Evolutionary conservation across 2,797 vertebrate genomes (phyloP).

Genomic region (Rhinatrema bivittatum): DNA sequence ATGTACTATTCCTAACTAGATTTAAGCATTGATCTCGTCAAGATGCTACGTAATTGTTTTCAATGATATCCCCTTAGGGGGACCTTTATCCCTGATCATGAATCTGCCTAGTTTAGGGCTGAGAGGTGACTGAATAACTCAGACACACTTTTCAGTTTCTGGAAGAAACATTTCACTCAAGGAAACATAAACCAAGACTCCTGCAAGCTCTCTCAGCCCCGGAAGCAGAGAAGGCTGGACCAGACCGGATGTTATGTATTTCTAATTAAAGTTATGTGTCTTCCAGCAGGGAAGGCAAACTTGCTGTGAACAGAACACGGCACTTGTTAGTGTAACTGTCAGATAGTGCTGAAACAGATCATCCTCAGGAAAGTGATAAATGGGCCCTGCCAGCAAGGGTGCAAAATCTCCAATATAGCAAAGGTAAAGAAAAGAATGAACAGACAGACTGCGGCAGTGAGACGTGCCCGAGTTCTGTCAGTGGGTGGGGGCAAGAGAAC

Average conservation of each 20-base stretch:
- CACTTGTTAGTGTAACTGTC: constrained; percentile 80
- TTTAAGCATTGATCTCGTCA: too few species aligned
- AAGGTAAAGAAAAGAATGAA: constrained; percentile 39
- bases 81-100: constrained; percentile 19
- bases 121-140: background rate
- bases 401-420: constrained; percentile 62
- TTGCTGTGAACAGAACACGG: constrained; percentile 78
- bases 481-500: too few species aligned
- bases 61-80: too few species aligned
- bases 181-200: constrained; percentile 89
- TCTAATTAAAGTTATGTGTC: constrained; percentile 99
- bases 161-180: constrained; percentile 72
- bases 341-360: constrained; percentile 74
- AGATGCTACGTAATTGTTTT: too few species aligned
- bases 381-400: constrained; percentile 61
- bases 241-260: constrained; percentile 99
- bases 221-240: constrained; percentile 98
- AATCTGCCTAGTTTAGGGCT: constrained; percentile 40
- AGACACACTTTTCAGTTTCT: constrained; percentile 49
- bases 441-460: constrained; percentile 18
- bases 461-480: constrained; percentile 16
- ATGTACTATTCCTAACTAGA: too few species aligned
- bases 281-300: constrained; percentile 94
- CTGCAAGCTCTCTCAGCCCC: constrained; percentile 92
- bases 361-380: constrained; percentile 77